Conservation (phyloP, 1,140 invertebrate species). For the Tenebrio molitor region DNA sequence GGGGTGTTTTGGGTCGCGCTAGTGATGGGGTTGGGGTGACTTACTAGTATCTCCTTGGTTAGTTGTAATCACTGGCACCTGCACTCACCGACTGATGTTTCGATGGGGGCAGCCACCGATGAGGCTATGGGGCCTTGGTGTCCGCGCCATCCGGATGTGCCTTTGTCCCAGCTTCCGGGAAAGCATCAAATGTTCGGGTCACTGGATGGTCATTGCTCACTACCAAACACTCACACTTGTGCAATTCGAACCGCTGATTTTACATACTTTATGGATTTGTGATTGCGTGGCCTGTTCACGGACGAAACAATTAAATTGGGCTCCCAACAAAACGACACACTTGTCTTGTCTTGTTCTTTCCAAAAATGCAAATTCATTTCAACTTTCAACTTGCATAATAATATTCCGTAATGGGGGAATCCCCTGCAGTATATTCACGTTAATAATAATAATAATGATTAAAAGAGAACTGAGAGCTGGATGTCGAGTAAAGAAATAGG, state of each 20-base stretch:
- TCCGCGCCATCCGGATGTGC: conserved; percentile 58
- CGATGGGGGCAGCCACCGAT: conserved; percentile 49
- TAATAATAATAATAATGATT: no score
- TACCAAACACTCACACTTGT: conserved; percentile 47
- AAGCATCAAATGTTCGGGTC: conserved; percentile 60
- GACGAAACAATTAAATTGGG: conserved; percentile 22
- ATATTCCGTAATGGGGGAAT: no score
- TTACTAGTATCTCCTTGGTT: conserved; percentile 54
- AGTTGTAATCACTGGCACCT: conserved; percentile 58
- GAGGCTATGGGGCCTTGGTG: conserved; percentile 56
- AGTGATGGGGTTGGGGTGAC: conserved; percentile 32
- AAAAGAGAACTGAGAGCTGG: no score
- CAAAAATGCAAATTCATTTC: no score
- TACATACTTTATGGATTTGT: conserved; percentile 43
- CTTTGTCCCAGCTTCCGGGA: conserved; percentile 63
- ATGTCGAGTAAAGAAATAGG: no score
- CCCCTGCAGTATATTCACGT: no score
- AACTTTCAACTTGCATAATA: no score
- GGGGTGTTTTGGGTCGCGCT: no score
- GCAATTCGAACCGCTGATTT: conserved; percentile 51
- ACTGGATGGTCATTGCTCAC: conserved; percentile 64
- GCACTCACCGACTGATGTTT: conserved; percentile 58
- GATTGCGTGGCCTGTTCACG: conserved; percentile 21
- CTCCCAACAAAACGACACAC: neutral
- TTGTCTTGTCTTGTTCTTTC: no score